These are phyloP conservation scores for Cerastis rubricosa DNA, from an alignment of 2,888 invertebrate species.

Conservation along the genomic window DNA sequence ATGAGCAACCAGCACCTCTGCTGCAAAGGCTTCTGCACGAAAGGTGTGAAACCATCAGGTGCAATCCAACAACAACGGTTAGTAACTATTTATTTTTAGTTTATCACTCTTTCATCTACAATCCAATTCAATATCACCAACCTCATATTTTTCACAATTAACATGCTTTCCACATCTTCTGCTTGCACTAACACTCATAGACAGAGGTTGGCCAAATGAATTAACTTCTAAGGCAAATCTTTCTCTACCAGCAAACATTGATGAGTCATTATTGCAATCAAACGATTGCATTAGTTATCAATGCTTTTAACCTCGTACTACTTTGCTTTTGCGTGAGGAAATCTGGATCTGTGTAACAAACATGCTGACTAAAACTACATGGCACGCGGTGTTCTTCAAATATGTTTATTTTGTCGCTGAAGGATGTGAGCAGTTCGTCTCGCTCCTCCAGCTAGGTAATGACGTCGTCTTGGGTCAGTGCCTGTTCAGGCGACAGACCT, in stretches of 20 bases:
- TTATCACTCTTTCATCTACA: neutral
- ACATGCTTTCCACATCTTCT: neutral
- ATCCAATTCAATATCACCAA: neutral
- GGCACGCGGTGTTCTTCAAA: neutral
- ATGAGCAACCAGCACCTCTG: constrained; percentile 90
- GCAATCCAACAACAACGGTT: constrained; percentile 76
- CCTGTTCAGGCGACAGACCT: neutral
- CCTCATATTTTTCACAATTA: neutral
- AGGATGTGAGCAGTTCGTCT: neutral
- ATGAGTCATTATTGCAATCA: neutral
- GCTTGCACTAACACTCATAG: neutral
- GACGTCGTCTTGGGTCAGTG: neutral
- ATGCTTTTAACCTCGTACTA: neutral
- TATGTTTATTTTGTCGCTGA: neutral
- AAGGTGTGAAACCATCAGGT: constrained; percentile 80
- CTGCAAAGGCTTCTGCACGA: constrained; percentile 90
- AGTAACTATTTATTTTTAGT: constrained; percentile 58
- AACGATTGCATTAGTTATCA: neutral
- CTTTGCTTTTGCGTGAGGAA: neutral
- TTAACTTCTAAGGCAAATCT: neutral
- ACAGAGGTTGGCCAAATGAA: neutral
- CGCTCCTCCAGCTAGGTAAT: neutral
- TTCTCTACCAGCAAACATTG: neutral
- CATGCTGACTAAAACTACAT: neutral
- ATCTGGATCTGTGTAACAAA: neutral